A percentile compares a stretch with the other conserved stretches of the same genome.
phyloP scores from a whole-genome alignment of 2,888 invertebrate genomes.

The Amorpha juglandis region DNA sequence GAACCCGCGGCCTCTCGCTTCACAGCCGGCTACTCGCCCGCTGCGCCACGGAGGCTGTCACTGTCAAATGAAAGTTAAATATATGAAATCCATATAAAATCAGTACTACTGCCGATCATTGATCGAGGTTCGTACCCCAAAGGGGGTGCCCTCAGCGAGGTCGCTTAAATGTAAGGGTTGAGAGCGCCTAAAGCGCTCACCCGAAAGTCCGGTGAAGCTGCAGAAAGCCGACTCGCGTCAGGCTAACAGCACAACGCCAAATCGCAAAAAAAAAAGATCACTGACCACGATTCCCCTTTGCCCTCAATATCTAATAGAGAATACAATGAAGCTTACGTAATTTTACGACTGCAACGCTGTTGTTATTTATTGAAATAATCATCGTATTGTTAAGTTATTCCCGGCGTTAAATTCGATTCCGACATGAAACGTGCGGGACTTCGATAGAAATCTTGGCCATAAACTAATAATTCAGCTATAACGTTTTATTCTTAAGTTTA shows the following conservation, averaged over 20 bases:
- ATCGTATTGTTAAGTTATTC: constrained; percentile 22
- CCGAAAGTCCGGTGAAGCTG: no score
- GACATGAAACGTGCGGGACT: neutral
- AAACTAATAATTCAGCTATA: constrained; percentile 1
- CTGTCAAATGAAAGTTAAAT: neutral
- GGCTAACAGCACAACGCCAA: no score
- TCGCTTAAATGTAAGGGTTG: no score
- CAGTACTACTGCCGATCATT: neutral
- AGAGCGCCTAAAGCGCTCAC: no score
- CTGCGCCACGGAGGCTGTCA: no score
- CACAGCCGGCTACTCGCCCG: no score
- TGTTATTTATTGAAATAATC: constrained; percentile 5
- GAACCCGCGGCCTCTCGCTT: no score
- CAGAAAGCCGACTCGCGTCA: no score
- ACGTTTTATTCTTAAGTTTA: neutral
- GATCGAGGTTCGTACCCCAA: neutral
- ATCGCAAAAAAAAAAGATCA: no score
- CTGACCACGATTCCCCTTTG: constrained; percentile 4
- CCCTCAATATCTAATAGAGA: neutral
- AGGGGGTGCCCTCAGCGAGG: no score
- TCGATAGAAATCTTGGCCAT: constrained; percentile 8
- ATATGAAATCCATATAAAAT: neutral
- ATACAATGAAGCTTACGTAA: constrained; percentile 1
- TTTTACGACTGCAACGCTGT: neutral
- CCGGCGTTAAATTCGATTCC: neutral